Percentiles rank a stretch among this genome's conserved stretches.
Evolutionary conservation across 2,113 vertebrate genomes (phyloP).

Genomic region (Connochaetes taurinus): DNA sequence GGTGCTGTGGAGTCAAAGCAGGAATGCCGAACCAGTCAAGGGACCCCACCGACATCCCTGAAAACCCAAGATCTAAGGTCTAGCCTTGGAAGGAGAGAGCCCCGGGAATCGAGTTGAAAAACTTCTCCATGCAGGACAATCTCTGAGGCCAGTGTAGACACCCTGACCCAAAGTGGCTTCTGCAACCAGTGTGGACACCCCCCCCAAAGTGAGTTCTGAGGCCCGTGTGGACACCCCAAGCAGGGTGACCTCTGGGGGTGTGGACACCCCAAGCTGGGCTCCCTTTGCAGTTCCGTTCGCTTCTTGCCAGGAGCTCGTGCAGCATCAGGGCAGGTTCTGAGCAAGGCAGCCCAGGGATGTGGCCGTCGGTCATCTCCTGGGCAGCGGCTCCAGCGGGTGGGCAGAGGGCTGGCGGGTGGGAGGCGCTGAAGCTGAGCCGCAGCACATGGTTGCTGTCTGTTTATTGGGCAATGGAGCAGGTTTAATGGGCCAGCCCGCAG

Average conservation of each 20-base stretch:
- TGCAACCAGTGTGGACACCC: not conserved
- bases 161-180: not conserved
- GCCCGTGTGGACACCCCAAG: not conserved
- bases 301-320: not conserved
- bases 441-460: constrained; percentile 81
- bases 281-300: accelerated
- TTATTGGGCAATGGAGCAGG: constrained; percentile 76
- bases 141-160: not conserved
- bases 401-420: constrained; percentile 61
- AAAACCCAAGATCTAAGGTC: not conserved
- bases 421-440: constrained; percentile 57
- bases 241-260: not conserved
- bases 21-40: not conserved
- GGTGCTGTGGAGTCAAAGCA: not conserved
- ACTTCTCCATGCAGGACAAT: not conserved
- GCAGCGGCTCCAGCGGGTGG: not conserved
- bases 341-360: not conserved
- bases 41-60: not conserved
- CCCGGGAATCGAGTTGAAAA: not conserved
- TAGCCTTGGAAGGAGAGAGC: not conserved
- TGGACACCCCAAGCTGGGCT: not conserved
- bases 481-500: constrained; percentile 77
- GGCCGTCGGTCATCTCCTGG: not conserved
- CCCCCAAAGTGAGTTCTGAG: not conserved
- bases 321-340: not conserved